A percentile compares a stretch with the other conserved stretches of the same genome.
phyloP scores from a whole-genome alignment of 1,140 invertebrate species.

The Saxidomus purpurata region DNA sequence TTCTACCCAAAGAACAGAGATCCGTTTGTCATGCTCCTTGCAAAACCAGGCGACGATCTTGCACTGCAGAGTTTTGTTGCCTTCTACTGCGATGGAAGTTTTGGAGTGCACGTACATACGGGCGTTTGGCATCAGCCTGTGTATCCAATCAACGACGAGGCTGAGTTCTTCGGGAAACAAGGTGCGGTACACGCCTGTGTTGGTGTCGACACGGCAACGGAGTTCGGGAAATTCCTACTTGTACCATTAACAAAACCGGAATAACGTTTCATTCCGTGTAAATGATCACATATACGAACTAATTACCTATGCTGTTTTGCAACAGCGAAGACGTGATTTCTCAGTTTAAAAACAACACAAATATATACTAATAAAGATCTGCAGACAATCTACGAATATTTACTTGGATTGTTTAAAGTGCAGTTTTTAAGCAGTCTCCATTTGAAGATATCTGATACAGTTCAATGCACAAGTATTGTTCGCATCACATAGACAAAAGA shows the following conservation, averaged over 20 bases:
- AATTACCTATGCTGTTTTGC: too few relatives aligned
- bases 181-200: conserved; percentile 67
- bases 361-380: too few relatives aligned
- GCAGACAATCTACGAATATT: too few relatives aligned
- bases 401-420: too few relatives aligned
- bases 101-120: conserved; percentile 66
- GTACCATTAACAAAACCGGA: conserved; percentile 55
- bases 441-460: too few relatives aligned
- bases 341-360: too few relatives aligned
- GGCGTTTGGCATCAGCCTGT: conserved; percentile 70
- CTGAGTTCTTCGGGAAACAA: conserved; percentile 64
- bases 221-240: conserved; percentile 59
- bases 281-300: too few relatives aligned
- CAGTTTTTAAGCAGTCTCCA: too few relatives aligned
- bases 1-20: conserved; percentile 65
- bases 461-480: too few relatives aligned
- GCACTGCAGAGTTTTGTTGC: conserved; percentile 61
- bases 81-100: conserved; percentile 70
- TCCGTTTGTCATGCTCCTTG: conserved; percentile 62
- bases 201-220: conserved; percentile 50
- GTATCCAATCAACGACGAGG: conserved; percentile 64
- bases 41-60: conserved; percentile 68
- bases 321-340: too few relatives aligned
- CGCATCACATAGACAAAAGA: too few relatives aligned
- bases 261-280: neutral